Conservation (phyloP, 2,113 vertebrate species). For the Hydrolagus affinis region DNA sequence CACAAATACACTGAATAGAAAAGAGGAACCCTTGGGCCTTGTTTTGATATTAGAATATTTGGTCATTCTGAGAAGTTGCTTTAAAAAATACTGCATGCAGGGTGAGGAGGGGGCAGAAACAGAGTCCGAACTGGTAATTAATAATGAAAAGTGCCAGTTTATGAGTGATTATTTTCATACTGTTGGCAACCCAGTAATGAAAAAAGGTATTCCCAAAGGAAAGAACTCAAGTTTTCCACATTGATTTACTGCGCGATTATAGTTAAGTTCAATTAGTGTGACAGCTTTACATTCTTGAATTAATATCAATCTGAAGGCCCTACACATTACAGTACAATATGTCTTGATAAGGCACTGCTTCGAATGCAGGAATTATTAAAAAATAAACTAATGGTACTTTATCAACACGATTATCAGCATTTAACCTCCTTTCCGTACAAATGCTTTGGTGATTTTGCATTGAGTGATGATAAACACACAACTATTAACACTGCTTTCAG, state of each 20-base stretch:
- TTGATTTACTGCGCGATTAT: neutral
- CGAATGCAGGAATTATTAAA: no score
- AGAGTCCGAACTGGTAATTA: neutral
- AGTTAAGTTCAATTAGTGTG: neutral
- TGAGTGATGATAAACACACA: neutral
- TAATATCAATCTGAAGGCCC: neutral
- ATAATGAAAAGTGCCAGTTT: neutral
- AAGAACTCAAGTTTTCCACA: neutral
- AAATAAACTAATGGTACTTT: neutral
- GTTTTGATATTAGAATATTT: neutral
- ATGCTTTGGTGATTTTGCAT: neutral
- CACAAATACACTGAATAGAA: neutral
- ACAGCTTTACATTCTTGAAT: neutral
- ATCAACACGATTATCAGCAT: neutral
- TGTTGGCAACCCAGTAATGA: neutral
- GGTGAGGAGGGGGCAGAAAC: neutral
- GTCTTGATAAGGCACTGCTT: no score
- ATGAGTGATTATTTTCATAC: neutral
- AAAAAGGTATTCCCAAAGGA: neutral
- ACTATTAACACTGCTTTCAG: no score
- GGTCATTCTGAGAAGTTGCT: neutral
- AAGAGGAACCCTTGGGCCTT: neutral
- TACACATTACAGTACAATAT: no score
- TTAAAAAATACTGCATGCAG: neutral
- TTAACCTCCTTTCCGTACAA: no score